Base-by-base conservation (phyloP, 2,797 vertebrate genomes). In the Prunella strophiata region DNA sequence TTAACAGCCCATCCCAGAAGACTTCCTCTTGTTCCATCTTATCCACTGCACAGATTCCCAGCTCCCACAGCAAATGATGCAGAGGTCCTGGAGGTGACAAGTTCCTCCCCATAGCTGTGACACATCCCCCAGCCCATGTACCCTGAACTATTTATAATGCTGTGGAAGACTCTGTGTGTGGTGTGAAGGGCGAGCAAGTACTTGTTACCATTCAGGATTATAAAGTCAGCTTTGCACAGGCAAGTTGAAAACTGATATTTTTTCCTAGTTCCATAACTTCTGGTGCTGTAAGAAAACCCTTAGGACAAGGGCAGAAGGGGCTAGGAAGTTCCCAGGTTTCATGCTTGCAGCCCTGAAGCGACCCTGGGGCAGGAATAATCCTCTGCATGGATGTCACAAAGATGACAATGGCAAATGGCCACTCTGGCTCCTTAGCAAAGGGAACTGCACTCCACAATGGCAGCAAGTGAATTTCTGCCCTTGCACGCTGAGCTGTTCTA, bases 1-100 rank as follows among this genome's bases (percentile, higher is more conserved):
- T 89, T 96, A 96, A 88, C 91, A 85, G 61, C 57, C 38, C 14
- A 50, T 96, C 91, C 78, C 94, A 67, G 38, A 74, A 91, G 81
- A 76, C 9, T 76, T 82, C 54, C 14, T 45, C 78, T 88, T 85
- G 16, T 36, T 93, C 45, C 32, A 16, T 50, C 68, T 77, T 74
- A 71, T 27, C 87, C 71, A 78, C 40, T 36, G 27, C 42, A 67
- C 57, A 11, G 12, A 85, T 75, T 71, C 48, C 63, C 81, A 50
- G 61, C 50, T 82, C 42, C 65, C 34, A 7, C 38, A 89, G 45
- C 42, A 74, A 68, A 70, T 57, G 91, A 50, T 10, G 30, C 57
- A 85, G 40, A 75, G 11, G 32, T 82, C 52, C 62, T 76, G 61
- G 43, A 66, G 81, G 59, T 1, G 1, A 48, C 36, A 52, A 52